Conservation (phyloP, 2,797 vertebrate species). For the Cottoperca gobio region DNA sequence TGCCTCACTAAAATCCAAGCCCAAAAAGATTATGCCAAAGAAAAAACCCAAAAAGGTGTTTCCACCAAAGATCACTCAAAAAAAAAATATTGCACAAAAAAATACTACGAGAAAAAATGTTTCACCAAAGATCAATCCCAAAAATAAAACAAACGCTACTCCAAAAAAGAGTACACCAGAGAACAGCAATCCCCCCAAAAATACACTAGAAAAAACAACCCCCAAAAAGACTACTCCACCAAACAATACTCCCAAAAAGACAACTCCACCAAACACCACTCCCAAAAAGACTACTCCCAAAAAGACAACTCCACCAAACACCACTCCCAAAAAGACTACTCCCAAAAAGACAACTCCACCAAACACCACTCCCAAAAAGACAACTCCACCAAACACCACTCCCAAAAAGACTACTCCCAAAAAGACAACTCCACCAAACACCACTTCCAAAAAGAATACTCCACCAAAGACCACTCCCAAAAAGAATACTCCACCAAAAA, state of each 20-base stretch:
- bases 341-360: slow-evolving; percentile 3
- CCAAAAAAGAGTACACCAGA: slow-evolving; percentile 34
- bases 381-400: too few species aligned
- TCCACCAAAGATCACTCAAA: slow-evolving; percentile 48
- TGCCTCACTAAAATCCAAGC: slow-evolving; percentile 29
- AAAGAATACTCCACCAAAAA: too few species aligned
- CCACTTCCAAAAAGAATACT: slow-evolving; percentile 18
- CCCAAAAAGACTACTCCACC: slow-evolving; percentile 8
- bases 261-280: neutral
- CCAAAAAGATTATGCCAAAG: slow-evolving; percentile 57
- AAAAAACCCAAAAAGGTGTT: slow-evolving; percentile 35
- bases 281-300: slow-evolving; percentile 3
- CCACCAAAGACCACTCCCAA: neutral
- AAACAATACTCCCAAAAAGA: slow-evolving; percentile 19
- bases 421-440: slow-evolving; percentile 19
- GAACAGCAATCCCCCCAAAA: slow-evolving; percentile 12
- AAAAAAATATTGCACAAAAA: slow-evolving; percentile 48
- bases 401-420: neutral
- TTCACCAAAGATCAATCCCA: slow-evolving; percentile 36
- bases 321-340: neutral
- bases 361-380: slow-evolving; percentile 23
- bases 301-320: slow-evolving; percentile 8
- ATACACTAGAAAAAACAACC: neutral
- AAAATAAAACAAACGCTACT: slow-evolving; percentile 30
- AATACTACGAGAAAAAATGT: slow-evolving; percentile 39